Percentiles rank a stretch among this genome's conserved stretches.
Evolutionary conservation across 2,797 vertebrate species (phyloP).

Genomic region (Eulemur coronatus): DNA sequence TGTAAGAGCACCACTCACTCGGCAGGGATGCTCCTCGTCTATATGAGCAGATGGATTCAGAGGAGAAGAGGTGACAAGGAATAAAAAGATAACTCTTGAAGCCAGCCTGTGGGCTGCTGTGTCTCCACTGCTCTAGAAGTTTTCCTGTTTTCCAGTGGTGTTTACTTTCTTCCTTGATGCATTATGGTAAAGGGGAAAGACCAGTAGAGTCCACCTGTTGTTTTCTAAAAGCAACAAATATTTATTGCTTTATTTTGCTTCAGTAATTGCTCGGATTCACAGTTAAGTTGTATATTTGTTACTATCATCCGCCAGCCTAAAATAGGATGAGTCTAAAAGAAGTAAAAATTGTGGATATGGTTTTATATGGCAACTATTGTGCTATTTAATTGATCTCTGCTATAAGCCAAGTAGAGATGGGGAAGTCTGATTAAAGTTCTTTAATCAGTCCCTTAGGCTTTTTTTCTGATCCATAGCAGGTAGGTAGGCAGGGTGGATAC

Average conservation of each 20-base stretch:
- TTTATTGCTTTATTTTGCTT: not conserved
- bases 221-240: not conserved
- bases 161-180: not conserved
- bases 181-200: not conserved
- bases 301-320: not conserved
- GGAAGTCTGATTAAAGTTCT: not conserved
- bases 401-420: not conserved
- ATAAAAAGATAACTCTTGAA: not conserved
- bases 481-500: not conserved
- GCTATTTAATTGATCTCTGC: not conserved
- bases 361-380: not conserved
- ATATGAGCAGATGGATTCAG: not conserved
- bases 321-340: not conserved
- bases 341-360: not conserved
- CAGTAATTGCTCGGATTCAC: not conserved
- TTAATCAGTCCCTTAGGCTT: not conserved
- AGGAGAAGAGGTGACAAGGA: not conserved
- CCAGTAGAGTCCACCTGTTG: not conserved
- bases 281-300: not conserved
- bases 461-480: not conserved
- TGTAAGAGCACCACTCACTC: not conserved
- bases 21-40: not conserved
- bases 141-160: not conserved
- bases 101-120: not conserved
- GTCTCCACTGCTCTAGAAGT: not conserved